These are phyloP conservation scores for Epizoanthus ramosus DNA, from an alignment of 92 coral and sea anemone species.

Conservation along the genomic window DNA sequence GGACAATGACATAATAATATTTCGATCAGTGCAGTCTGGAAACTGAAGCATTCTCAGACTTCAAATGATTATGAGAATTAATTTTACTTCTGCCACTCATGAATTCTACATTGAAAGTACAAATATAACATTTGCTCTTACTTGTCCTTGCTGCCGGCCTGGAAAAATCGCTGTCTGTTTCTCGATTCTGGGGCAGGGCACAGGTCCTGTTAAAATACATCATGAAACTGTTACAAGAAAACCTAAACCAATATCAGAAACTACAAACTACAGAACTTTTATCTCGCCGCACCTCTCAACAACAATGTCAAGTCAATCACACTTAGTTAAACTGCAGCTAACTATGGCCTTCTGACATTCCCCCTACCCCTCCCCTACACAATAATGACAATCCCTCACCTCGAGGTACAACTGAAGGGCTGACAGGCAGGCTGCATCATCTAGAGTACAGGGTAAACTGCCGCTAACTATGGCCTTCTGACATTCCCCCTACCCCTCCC, in stretches of 20 bases:
- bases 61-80: too few species aligned
- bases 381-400: conserved; percentile 40
- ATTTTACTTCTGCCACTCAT: too few species aligned
- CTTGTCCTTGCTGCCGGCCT: conserved; percentile 70
- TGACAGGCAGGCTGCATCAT: conserved; percentile 70
- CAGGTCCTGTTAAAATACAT: conserved; percentile 53
- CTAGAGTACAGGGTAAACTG: neutral
- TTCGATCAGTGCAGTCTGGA: too few species aligned
- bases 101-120: too few species aligned
- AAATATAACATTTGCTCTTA: conserved; percentile 16
- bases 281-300: too few species aligned
- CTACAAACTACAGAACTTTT: too few species aligned
- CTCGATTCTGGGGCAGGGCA: conserved; percentile 58
- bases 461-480: conserved; percentile 89
- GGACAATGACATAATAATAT: too few species aligned
- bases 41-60: too few species aligned
- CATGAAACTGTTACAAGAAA: too few species aligned
- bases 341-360: conserved; percentile 93
- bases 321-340: conserved; percentile 38
- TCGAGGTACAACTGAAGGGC: conserved; percentile 91
- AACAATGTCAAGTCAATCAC: neutral
- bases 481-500: conserved; percentile 53
- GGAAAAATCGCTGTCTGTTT: conserved; percentile 64
- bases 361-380: too few species aligned
- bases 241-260: too few species aligned